These are phyloP conservation scores for Puffinus mauretanicus DNA, from an alignment of 2,113 vertebrate genomes.

Conservation along the genomic window DNA sequence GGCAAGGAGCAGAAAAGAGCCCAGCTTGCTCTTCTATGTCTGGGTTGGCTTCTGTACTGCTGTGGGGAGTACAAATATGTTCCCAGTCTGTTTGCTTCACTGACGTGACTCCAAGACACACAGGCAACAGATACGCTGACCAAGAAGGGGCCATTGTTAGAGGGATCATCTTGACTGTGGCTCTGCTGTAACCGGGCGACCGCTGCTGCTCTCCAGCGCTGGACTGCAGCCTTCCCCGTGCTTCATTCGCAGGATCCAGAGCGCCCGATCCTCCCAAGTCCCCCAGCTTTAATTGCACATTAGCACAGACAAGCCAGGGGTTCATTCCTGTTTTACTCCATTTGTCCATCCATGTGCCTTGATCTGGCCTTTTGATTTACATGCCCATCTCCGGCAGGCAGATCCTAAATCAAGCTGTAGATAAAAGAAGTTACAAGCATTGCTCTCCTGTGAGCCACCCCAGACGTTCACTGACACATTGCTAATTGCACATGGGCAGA, in stretches of 20 bases:
- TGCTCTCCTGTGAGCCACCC: neutral
- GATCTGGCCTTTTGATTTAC: neutral
- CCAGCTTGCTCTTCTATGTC: slow-evolving; percentile 38
- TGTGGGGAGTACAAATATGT: slow-evolving; percentile 52
- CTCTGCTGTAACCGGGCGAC: neutral
- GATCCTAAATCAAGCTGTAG: neutral
- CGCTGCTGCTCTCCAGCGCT: neutral
- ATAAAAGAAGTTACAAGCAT: neutral
- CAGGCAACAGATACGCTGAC: slow-evolving; percentile 7
- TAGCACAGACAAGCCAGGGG: neutral
- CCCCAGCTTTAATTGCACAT: neutral
- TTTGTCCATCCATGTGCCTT: neutral
- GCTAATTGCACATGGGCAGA: neutral
- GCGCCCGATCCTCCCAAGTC: accelerated
- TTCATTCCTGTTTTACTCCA: neutral
- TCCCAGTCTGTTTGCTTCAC: slow-evolving; percentile 41
- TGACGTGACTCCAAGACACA: slow-evolving; percentile 44
- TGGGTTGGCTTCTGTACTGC: slow-evolving; percentile 34
- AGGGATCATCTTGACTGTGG: neutral
- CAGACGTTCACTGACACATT: neutral
- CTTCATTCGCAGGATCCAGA: neutral
- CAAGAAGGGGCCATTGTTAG: slow-evolving; percentile 62
- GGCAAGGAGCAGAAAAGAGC: slow-evolving; percentile 1
- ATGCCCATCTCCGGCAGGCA: neutral
- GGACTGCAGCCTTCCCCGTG: neutral